phyloP scores from a whole-genome alignment of 2,113 vertebrate genomes.

The Picathartes gymnocephalus region DNA sequence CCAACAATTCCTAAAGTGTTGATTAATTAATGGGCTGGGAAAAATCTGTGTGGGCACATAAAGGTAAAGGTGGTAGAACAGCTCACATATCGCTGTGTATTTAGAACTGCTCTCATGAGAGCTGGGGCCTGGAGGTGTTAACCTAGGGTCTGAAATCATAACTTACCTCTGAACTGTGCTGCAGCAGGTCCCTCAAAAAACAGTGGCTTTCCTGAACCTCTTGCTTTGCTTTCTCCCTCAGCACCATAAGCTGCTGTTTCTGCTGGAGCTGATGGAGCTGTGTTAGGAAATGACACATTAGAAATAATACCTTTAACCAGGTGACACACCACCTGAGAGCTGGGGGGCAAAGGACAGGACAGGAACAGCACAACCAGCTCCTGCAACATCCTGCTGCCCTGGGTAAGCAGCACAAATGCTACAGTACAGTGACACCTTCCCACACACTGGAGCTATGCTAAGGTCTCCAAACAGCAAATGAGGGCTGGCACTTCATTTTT shows the following conservation, averaged over 20 bases:
- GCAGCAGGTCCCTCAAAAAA: conserved; percentile 24
- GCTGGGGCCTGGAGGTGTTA: not conserved
- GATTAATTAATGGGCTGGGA: not conserved
- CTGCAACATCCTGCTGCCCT: not conserved
- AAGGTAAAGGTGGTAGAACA: not conserved
- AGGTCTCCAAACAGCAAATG: accelerated
- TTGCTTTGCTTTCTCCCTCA: conserved; percentile 24
- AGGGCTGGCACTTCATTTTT: not conserved
- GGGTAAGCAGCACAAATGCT: accelerated
- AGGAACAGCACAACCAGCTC: not conserved
- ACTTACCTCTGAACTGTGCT: conserved; percentile 4
- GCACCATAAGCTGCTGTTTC: not conserved
- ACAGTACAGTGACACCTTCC: accelerated
- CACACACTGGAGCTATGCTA: accelerated
- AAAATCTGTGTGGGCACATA: not conserved
- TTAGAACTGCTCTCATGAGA: not conserved
- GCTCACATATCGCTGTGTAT: not conserved
- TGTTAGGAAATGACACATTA: not conserved
- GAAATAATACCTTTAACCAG: not conserved
- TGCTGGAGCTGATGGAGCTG: conserved; percentile 40
- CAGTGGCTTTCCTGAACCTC: conserved; percentile 54
- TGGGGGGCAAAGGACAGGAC: not conserved
- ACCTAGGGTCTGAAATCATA: not conserved
- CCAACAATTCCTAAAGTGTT: not conserved
- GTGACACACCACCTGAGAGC: not conserved